phyloP scores from a whole-genome alignment of 1,140 invertebrate genomes.

The Diprion similis region DNA sequence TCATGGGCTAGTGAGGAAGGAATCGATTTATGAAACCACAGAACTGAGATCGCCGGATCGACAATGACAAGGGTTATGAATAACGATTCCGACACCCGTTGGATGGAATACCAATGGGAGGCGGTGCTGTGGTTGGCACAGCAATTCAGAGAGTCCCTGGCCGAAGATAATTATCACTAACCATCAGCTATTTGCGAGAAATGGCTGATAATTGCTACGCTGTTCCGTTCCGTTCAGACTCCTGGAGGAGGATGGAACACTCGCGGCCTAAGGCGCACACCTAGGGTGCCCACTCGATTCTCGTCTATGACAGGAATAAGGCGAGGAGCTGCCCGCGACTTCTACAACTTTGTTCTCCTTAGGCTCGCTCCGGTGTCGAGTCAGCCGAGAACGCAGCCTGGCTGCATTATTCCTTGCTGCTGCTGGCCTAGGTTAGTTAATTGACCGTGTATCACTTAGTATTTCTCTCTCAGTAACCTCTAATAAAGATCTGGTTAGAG shows the following conservation, averaged over 20 bases:
- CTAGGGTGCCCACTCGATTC: too few relatives aligned
- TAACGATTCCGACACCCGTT: background rate
- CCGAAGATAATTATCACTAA: conserved; percentile 63
- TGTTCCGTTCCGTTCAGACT: conserved; percentile 55
- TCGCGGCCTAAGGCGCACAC: too few relatives aligned
- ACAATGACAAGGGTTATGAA: background rate
- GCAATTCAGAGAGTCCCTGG: conserved; percentile 53
- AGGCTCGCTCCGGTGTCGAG: too few relatives aligned
- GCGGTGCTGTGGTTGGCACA: conserved; percentile 38
- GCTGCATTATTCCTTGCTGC: too few relatives aligned
- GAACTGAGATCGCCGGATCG: conserved; percentile 13
- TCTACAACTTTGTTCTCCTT: too few relatives aligned
- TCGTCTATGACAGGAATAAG: too few relatives aligned
- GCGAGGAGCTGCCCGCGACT: too few relatives aligned
- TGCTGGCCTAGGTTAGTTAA: too few relatives aligned
- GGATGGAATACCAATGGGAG: background rate
- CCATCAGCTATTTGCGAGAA: conserved; percentile 64
- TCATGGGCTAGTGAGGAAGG: background rate
- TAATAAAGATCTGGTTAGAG: too few relatives aligned
- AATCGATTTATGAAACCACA: conserved; percentile 20
- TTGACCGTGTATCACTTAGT: too few relatives aligned
- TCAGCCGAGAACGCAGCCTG: too few relatives aligned
- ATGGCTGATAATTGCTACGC: conserved; percentile 63
- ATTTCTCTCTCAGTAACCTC: too few relatives aligned
- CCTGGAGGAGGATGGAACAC: background rate